Evolutionary conservation across 2,113 vertebrate species (phyloP).

Genomic region (Colossoma macropomum): DNA sequence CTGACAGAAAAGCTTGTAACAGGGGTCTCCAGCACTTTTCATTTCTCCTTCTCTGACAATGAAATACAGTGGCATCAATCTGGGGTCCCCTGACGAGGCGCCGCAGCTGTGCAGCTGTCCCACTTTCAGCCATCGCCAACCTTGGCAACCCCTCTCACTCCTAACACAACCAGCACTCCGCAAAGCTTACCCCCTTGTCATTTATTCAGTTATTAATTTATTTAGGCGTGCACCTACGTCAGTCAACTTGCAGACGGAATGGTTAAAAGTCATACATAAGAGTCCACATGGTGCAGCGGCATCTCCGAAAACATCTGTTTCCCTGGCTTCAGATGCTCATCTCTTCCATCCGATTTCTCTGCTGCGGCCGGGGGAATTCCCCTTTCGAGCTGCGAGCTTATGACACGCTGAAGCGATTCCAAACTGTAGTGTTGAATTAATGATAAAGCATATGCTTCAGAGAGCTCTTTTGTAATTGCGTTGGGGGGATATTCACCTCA

Average conservation of each 20-base stretch:
- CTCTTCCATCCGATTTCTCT: constrained; percentile 75
- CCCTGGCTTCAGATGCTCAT: constrained; percentile 55
- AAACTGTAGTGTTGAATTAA: constrained; percentile 69
- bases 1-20: not conserved
- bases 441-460: constrained; percentile 69
- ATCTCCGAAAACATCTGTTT: constrained; percentile 60
- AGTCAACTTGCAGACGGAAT: constrained; percentile 64
- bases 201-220: constrained; percentile 50
- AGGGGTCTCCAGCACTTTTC: not conserved
- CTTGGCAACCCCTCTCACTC: constrained; percentile 61
- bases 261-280: constrained; percentile 68
- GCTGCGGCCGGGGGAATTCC: constrained; percentile 68
- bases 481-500: not conserved
- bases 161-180: constrained; percentile 58
- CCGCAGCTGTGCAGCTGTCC: constrained; percentile 80
- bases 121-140: constrained; percentile 73
- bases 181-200: constrained; percentile 38
- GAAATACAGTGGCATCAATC: constrained; percentile 77
- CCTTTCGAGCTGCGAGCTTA: constrained; percentile 58
- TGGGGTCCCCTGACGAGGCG: constrained; percentile 70
- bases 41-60: not conserved
- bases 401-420: constrained; percentile 67
- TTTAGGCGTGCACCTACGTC: constrained; percentile 48
- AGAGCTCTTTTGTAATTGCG: constrained; percentile 54
- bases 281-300: constrained; percentile 70